Evolutionary conservation across 2,888 invertebrate genomes (phyloP).

Genomic region (Melikaiella ostensackeni): DNA sequence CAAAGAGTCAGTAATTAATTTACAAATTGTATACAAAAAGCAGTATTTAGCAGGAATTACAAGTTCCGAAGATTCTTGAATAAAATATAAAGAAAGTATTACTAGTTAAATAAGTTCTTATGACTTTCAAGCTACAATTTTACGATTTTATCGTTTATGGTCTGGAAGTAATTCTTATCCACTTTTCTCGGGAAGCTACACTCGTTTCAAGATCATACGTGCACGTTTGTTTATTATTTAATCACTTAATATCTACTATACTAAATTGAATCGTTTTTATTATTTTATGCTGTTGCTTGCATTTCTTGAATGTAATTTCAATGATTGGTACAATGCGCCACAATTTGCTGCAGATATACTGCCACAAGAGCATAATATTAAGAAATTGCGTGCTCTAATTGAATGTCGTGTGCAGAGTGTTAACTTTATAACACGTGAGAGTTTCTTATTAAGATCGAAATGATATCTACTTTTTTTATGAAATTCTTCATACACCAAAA

Average conservation of each 20-base stretch:
- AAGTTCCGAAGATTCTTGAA: not conserved
- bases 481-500: no score
- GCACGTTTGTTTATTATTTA: conserved; percentile 19
- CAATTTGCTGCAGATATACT: not conserved
- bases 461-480: no score
- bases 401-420: not conserved
- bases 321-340: not conserved
- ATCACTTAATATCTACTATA: conserved; percentile 15
- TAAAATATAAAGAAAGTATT: not conserved
- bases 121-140: not conserved
- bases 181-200: not conserved
- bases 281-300: conserved; percentile 20
- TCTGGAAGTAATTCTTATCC: conserved; percentile 16
- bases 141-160: conserved; percentile 18
- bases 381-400: not conserved
- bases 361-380: not conserved
- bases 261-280: conserved; percentile 23
- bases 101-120: not conserved
- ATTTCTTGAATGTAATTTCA: conserved; percentile 19
- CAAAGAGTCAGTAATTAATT: not conserved
- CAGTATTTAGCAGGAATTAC: not conserved
- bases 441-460: no score
- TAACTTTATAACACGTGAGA: no score
- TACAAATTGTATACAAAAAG: not conserved
- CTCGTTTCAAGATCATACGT: conserved; percentile 2